Evolutionary conservation across 2,113 vertebrate genomes (phyloP), one percentile per base, ranked within the genome.

Genomic region (Plecturocebus donacophilus): DNA sequence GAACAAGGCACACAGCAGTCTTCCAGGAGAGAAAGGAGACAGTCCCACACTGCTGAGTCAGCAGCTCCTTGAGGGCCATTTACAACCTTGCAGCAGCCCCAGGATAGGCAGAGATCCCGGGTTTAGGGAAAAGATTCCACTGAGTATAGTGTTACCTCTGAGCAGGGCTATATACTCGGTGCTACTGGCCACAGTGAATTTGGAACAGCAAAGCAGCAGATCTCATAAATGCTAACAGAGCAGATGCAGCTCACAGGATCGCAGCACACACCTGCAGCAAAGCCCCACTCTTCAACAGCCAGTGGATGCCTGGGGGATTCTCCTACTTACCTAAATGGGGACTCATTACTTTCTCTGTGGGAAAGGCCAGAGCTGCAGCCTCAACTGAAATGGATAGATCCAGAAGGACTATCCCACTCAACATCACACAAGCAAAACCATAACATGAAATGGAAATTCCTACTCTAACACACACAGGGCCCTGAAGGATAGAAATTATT

Each of bases 381-480:
- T 81, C 66, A 20, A n/a, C 5, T 19, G 21, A 73, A 68, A 40
- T 3, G 27, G 20, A 0, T 1, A 35, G 12, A 0, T 0, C 38
- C 9, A 17, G 14, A n/a, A 23, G 10, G 9, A 32, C 2, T 10
- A 5, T 27, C 35, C 23, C 3, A 6, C 11, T 58, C 76, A 73
- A 66, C 54, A 30, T 17, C 49, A 75, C 56, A 84, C 32, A 45
- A 77, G 20, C 32, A 56, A 86, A 80, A 40, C 8, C 3, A 0
- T 3, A 45, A 38, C 0, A 0, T 27, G 56, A 79, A 86, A 83
- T 2, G 25, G 35, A 56, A n/a, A 71, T 13, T n/a, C 79, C 21
- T 20, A 23, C 17, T 35, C 42, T 58, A 35, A 52, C 54, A 64
- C 5, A 10, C 47, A 45, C 4, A 14, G 0, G 38, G 40, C n/a